Percentiles rank a stretch among this genome's conserved stretches.
These are phyloP conservation scores for Pseudomyrmex pallidus DNA, from an alignment of 1,140 invertebrate genomes.

Conservation along the genomic window DNA sequence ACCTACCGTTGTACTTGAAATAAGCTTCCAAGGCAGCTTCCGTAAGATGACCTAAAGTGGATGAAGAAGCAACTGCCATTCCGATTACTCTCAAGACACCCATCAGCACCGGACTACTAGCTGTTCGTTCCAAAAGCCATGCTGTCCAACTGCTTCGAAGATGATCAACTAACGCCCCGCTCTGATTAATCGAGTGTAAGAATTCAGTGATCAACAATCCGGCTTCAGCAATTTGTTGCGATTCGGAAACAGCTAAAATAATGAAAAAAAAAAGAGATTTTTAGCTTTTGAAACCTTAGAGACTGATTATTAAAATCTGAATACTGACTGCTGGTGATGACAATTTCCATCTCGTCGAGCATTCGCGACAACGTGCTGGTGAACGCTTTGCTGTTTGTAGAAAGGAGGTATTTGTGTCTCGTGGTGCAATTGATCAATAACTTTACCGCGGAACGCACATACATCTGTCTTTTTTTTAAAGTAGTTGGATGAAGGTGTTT, in stretches of 20 bases:
- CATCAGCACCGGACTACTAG: slow-evolving; percentile 84
- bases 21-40: slow-evolving; percentile 85
- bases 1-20: slow-evolving; percentile 83
- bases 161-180: slow-evolving; percentile 78
- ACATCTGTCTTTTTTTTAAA: slow-evolving; percentile 87
- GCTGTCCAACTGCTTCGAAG: slow-evolving; percentile 80
- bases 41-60: slow-evolving; percentile 83
- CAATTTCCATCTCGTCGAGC: slow-evolving; percentile 87
- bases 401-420: slow-evolving; percentile 85
- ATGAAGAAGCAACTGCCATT: slow-evolving; percentile 82
- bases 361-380: slow-evolving; percentile 85
- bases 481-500: slow-evolving; percentile 84
- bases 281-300: not conserved
- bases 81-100: slow-evolving; percentile 83
- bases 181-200: slow-evolving; percentile 84
- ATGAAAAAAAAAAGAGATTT: not conserved
- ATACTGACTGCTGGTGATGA: slow-evolving; percentile 86
- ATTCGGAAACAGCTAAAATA: slow-evolving; percentile 83
- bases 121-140: slow-evolving; percentile 83
- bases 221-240: slow-evolving; percentile 85
- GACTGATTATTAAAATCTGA: not conserved
- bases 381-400: slow-evolving; percentile 85
- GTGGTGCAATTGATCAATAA: slow-evolving; percentile 87
- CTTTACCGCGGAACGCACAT: slow-evolving; percentile 87
- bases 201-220: slow-evolving; percentile 85